Percentiles rank a stretch among this genome's conserved stretches.
Conservation (phyloP, 1,140 invertebrate species). For the Pogonognathellus flavescens region DNA sequence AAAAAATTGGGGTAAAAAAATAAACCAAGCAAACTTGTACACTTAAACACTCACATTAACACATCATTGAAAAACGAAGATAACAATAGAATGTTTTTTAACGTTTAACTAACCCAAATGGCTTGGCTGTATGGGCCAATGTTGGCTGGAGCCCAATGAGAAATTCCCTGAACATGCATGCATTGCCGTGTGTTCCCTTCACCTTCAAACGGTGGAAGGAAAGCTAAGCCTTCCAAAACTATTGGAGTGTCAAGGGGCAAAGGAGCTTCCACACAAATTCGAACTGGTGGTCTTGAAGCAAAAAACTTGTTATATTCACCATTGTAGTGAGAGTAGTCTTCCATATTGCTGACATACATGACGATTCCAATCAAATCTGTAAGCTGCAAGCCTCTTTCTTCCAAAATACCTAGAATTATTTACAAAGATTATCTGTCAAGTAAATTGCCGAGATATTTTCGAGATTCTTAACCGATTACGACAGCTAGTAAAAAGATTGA, state of each 20-base stretch:
- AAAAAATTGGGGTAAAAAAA: not conserved
- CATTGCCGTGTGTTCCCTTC: slow-evolving; percentile 72
- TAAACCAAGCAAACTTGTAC: not conserved
- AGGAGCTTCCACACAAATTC: slow-evolving; percentile 88
- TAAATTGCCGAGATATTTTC: no score
- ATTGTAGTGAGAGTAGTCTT: slow-evolving; percentile 83
- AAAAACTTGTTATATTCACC: slow-evolving; percentile 82
- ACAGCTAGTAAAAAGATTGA: no score
- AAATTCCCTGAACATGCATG: slow-evolving; percentile 94
- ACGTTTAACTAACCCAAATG: slow-evolving; percentile 76
- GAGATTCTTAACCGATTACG: no score
- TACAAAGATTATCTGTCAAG: slow-evolving; percentile 67
- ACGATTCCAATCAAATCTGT: slow-evolving; percentile 83
- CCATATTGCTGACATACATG: slow-evolving; percentile 86
- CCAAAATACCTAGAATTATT: slow-evolving; percentile 66
- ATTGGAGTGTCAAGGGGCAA: slow-evolving; percentile 80
- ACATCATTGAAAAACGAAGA: no score
- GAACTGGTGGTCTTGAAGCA: slow-evolving; percentile 79
- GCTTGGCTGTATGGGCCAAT: slow-evolving; percentile 97
- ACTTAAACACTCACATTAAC: slow-evolving; percentile 31
- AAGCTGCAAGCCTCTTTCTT: slow-evolving; percentile 70
- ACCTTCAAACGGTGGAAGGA: slow-evolving; percentile 70
- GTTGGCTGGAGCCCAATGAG: slow-evolving; percentile 95
- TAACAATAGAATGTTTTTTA: no score
- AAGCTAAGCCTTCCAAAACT: slow-evolving; percentile 83